Base-by-base conservation (phyloP, 2,888 invertebrate species). In the Hetaerina titia region DNA sequence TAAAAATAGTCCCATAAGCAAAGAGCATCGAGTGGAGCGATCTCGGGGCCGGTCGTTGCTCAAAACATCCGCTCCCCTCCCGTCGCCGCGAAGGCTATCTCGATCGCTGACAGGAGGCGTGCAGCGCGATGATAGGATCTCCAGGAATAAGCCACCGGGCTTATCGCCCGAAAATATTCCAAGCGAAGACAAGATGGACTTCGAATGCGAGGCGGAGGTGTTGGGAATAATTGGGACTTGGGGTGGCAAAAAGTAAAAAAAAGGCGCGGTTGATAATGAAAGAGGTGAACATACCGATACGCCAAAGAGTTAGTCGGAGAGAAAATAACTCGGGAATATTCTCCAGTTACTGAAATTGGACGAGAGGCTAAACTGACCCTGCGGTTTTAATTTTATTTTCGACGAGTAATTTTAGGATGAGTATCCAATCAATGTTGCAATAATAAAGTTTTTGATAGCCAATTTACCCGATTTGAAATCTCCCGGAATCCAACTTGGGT, bases 91-190 rank as follows among this genome's bases (percentile, higher is more conserved):
- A 25, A 25, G 15, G 31, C 81, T 81, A 31, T 31, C 81, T 81
- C 81, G 81, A 81, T 81, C 81, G 81, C 81, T 31, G 81, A 81
- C 81, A 81, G 81, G n/a, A 22, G 31, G 31, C n/a, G 81, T 81
- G 25, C 31, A 81, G 81, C 81, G 25, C 81, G 25, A 81, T 31
- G 25, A 81, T 25, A 81, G 81, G 81, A 81, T 81, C 81, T 81
- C 81, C 81, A 81, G 81, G 31, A 81, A 81, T 81, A 81, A 81
- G 81, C 81, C 31, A 81, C 81, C 81, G 31, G 15, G 81, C 31
- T 81, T 81, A 81, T 81, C 81, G 81, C 81, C 81, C 81, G 31
- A 81, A 81, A 81, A 81, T 81, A 81, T 81, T 81, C 31, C 31
- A 81, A 81, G 81, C 81, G 81, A 31, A 74, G 74, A 74, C 74